Percentiles rank a stretch among this genome's conserved stretches.
phyloP scores from a whole-genome alignment of 2,797 vertebrate genomes.

The Mastacembelus armatus region DNA sequence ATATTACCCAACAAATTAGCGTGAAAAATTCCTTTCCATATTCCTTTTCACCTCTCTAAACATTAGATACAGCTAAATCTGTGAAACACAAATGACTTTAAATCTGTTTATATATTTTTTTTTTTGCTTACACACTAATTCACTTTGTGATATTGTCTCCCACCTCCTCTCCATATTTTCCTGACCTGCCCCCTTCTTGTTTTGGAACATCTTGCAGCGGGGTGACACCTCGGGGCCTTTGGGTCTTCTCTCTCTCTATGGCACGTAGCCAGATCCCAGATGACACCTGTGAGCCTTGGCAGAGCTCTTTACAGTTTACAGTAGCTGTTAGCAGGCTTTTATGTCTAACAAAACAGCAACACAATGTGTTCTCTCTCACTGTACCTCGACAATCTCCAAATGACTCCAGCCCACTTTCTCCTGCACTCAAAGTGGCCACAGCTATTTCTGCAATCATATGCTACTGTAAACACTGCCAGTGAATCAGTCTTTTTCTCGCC shows the following conservation, averaged over 20 bases:
- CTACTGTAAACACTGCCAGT: constrained; percentile 63
- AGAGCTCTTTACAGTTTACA: constrained; percentile 74
- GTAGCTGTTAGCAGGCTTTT: constrained; percentile 73
- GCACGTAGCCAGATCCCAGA: constrained; percentile 65
- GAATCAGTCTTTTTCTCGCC: constrained; percentile 69
- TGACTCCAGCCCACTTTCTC: constrained; percentile 71
- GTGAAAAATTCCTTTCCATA: constrained; percentile 21
- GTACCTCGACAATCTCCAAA: constrained; percentile 51
- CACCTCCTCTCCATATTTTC: constrained; percentile 16
- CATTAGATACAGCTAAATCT: constrained; percentile 17
- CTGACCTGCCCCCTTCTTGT: constrained; percentile 29
- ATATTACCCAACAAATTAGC: constrained; percentile 46
- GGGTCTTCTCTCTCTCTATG: constrained; percentile 62
- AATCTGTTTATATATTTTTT: not conserved
- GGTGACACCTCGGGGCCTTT: constrained; percentile 59
- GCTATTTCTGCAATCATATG: constrained; percentile 54
- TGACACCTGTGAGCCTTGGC: constrained; percentile 79
- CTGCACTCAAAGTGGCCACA: constrained; percentile 42
- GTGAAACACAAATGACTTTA: constrained; percentile 6
- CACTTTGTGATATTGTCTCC: constrained; percentile 19
- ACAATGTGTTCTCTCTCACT: constrained; percentile 62
- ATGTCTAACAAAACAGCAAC: constrained; percentile 78
- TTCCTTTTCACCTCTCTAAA: constrained; percentile 27
- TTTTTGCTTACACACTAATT: constrained; percentile 4
- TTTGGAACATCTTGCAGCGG: constrained; percentile 42